Evolutionary conservation across 2,888 invertebrate species (phyloP).

Genomic region (Macrosiphum euphorbiae): DNA sequence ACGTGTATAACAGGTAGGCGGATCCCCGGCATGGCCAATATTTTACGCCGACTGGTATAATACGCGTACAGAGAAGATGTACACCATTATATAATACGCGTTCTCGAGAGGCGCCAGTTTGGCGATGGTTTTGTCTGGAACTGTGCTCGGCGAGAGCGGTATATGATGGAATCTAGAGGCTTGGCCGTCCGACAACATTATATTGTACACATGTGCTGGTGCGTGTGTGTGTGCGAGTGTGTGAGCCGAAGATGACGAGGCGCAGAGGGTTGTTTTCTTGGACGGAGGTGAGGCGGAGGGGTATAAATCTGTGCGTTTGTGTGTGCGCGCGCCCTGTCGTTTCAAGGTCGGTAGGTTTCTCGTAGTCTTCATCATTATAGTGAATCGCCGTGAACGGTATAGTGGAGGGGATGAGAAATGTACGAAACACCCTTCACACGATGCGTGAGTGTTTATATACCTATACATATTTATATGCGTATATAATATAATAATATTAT

Average conservation of each 20-base stretch:
- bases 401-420: conserved; percentile 56
- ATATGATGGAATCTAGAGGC: conserved; percentile 2
- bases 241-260: conserved; percentile 11
- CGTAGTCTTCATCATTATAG: conserved; percentile 31
- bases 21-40: conserved; percentile 58
- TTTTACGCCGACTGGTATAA: conserved; percentile 53
- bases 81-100: conserved; percentile 48
- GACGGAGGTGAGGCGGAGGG: neutral
- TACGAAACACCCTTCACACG: conserved; percentile 53
- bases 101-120: conserved; percentile 62
- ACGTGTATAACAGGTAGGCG: conserved; percentile 60
- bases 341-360: conserved; percentile 54
- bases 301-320: conserved; percentile 12
- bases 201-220: conserved; percentile 2
- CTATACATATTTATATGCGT: neutral
- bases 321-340: conserved; percentile 38
- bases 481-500: conserved; percentile 35
- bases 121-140: conserved; percentile 64
- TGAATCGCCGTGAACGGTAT: neutral
- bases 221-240: neutral
- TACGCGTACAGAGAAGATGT: neutral
- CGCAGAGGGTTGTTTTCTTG: conserved; percentile 58
- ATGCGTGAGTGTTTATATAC: neutral
- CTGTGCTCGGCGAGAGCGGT: conserved; percentile 3
- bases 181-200: conserved; percentile 6